Conservation (phyloP, 2,113 vertebrate species). For the Monopterus albus region DNA sequence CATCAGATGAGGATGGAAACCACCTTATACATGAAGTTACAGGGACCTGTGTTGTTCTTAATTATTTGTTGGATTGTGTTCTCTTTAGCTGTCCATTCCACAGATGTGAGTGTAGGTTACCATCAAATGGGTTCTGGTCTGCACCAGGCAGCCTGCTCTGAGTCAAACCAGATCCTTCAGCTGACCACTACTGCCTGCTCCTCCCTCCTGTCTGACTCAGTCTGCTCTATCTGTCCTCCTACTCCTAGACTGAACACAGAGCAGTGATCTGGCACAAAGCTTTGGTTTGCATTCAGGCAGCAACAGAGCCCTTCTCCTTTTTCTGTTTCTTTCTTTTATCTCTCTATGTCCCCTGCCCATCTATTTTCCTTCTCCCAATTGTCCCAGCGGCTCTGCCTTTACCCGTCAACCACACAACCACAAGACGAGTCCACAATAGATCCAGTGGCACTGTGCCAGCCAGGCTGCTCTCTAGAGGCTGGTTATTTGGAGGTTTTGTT, state of each 20-base stretch:
- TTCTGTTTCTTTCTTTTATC: constrained; percentile 38
- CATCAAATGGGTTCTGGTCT: constrained; percentile 36
- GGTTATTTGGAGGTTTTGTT: constrained; percentile 44
- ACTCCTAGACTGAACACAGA: constrained; percentile 34
- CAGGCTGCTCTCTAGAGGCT: constrained; percentile 16
- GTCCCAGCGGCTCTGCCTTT: constrained; percentile 43
- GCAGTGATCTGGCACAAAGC: constrained; percentile 35
- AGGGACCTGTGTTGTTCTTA: neutral
- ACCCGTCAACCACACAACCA: constrained; percentile 51
- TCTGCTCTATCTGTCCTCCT: constrained; percentile 42
- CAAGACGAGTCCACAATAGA: constrained; percentile 53
- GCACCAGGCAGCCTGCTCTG: constrained; percentile 32
- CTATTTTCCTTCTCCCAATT: constrained; percentile 29
- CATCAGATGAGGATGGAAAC: constrained; percentile 11
- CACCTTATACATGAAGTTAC: neutral
- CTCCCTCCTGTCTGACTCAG: constrained; percentile 67
- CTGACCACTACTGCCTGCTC: neutral
- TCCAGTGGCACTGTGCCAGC: constrained; percentile 48
- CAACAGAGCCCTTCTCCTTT: constrained; percentile 16
- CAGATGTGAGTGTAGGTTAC: constrained; percentile 69
- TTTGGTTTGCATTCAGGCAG: constrained; percentile 50
- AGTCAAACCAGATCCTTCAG: constrained; percentile 59
- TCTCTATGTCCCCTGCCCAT: constrained; percentile 11
- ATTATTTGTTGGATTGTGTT: constrained; percentile 12
- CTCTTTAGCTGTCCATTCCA: constrained; percentile 76